phyloP scores from a whole-genome alignment of 1,140 invertebrate genomes.

The Mylabris phalerata region DNA sequence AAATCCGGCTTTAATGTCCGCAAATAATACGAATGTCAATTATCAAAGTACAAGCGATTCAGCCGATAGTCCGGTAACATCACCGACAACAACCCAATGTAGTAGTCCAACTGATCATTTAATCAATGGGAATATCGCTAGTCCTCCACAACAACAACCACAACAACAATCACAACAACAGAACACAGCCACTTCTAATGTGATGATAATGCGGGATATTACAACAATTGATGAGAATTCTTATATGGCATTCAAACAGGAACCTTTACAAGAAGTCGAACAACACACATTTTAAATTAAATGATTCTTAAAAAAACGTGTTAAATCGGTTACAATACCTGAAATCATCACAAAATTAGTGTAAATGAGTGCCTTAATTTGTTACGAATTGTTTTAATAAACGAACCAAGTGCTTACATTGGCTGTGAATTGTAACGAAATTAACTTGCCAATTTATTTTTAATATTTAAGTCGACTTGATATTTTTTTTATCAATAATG shows the following conservation, averaged over 20 bases:
- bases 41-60: slow-evolving; percentile 41
- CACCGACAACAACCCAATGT: slow-evolving; percentile 41
- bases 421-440: neutral
- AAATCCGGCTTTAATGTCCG: slow-evolving; percentile 22
- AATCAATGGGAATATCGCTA: slow-evolving; percentile 37
- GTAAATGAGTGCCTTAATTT: neutral
- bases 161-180: neutral
- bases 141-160: slow-evolving; percentile 20
- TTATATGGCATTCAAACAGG: slow-evolving; percentile 44
- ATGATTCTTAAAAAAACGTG: neutral
- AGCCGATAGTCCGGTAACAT: slow-evolving; percentile 42
- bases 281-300: slow-evolving; percentile 27
- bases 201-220: slow-evolving; percentile 39
- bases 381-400: neutral
- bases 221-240: slow-evolving; percentile 32
- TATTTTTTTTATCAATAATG: no score
- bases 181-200: slow-evolving; percentile 28
- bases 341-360: neutral
- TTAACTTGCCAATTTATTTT: neutral
- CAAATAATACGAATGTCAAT: slow-evolving; percentile 28
- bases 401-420: neutral
- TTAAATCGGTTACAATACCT: neutral
- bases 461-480: neutral
- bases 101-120: slow-evolving; percentile 40
- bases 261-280: slow-evolving; percentile 42